Evolutionary conservation across 2,888 invertebrate species (phyloP).

Genomic region (Drosophila multiciliata): DNA sequence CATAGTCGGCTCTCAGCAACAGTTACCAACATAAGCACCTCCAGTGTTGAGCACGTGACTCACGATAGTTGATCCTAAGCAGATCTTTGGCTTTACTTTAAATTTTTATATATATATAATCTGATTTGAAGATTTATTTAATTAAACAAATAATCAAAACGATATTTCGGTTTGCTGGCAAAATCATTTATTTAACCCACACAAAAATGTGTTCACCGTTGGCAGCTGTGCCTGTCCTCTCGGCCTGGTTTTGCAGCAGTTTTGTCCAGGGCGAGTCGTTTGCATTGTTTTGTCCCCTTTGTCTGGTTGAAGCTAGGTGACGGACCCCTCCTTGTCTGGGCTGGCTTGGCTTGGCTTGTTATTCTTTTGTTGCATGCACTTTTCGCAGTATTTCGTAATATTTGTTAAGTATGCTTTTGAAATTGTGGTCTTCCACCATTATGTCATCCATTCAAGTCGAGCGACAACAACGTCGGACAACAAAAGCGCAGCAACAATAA

Average conservation of each 20-base stretch:
- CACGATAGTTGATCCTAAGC: constrained; percentile 9
- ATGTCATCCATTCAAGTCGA: constrained; percentile 73
- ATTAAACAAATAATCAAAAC: not conserved
- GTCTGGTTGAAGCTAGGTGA: constrained; percentile 70
- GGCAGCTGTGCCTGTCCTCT: constrained; percentile 23
- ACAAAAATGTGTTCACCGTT: constrained; percentile 41
- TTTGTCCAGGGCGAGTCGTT: constrained; percentile 63
- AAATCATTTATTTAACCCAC: constrained; percentile 7
- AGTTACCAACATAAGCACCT: constrained; percentile 44
- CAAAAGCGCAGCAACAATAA: constrained; percentile 58
- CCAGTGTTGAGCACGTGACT: constrained; percentile 56
- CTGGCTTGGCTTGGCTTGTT: constrained; percentile 39
- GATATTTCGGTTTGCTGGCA: not conserved
- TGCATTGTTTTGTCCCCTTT: constrained; percentile 70
- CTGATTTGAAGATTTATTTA: not conserved
- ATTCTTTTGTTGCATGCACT: constrained; percentile 79
- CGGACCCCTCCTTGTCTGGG: constrained; percentile 32
- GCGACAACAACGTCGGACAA: constrained; percentile 50
- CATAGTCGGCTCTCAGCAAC: constrained; percentile 58
- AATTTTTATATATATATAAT: not conserved
- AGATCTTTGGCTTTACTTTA: not conserved
- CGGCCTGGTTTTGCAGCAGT: constrained; percentile 36
- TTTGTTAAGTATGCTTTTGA: constrained; percentile 78
- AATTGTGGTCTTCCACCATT: constrained; percentile 81
- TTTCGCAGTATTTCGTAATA: constrained; percentile 79